These are phyloP conservation scores for Lagodon rhomboides DNA, from an alignment of 2,797 vertebrate genomes.

Conservation along the genomic window DNA sequence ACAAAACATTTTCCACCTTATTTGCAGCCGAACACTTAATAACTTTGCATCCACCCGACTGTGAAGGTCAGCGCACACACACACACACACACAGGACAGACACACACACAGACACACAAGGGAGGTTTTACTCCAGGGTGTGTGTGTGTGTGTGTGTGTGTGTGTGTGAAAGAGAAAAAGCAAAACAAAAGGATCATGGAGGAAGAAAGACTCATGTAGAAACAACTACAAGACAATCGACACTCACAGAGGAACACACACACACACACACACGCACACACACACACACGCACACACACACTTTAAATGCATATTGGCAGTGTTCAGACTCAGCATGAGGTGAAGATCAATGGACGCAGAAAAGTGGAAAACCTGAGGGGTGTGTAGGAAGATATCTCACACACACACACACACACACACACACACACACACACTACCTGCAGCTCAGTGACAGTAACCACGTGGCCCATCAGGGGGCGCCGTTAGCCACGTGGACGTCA, in stretches of 20 bases:
- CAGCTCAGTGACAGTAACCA: constrained; percentile 2
- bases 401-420: constrained; percentile 5
- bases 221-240: constrained; percentile 31
- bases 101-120: constrained; percentile 15
- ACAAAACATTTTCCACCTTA: constrained; percentile 14
- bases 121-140: background rate
- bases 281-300: constrained; percentile 3
- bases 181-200: background rate
- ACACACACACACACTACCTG: constrained; percentile 2
- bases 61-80: constrained; percentile 43
- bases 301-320: constrained; percentile 38
- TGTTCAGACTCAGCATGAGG: constrained; percentile 43
- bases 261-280: constrained; percentile 20
- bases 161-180: background rate
- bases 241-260: background rate
- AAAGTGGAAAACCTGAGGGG: constrained; percentile 25
- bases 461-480: constrained; percentile 14
- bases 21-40: constrained; percentile 38
- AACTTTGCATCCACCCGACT: constrained; percentile 29
- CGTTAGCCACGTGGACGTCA: background rate
- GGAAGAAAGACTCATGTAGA: constrained; percentile 1
- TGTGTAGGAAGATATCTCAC: constrained; percentile 14
- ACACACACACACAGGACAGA: background rate
- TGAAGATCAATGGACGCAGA: constrained; percentile 52
- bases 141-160: constrained; percentile 19